Conservation (phyloP, 2,797 vertebrate genomes). For the Chelonia mydas region DNA sequence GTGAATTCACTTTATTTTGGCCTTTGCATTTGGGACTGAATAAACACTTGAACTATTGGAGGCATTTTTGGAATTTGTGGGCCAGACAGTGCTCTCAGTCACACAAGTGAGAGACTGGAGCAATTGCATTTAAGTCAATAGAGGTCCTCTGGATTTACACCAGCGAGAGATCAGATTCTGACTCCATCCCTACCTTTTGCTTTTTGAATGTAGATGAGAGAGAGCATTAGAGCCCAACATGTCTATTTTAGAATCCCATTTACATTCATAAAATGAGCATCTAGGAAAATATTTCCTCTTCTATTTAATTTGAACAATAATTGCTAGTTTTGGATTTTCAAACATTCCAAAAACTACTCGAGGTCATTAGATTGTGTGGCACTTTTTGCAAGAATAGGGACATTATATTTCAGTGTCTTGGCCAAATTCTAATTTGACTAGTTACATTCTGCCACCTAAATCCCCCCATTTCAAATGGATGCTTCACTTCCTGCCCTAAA, state of each 20-base stretch:
- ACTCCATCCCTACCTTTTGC: background rate
- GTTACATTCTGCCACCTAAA: background rate
- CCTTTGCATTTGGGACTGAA: slow-evolving; percentile 16
- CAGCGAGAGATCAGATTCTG: background rate
- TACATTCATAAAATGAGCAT: background rate
- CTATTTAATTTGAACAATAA: background rate
- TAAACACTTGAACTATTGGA: background rate
- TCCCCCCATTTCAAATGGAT: background rate
- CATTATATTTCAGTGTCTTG: background rate
- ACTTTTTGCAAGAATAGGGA: background rate
- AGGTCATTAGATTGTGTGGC: background rate
- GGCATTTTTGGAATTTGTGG: background rate
- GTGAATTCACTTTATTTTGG: slow-evolving; percentile 67
- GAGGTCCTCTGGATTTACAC: background rate
- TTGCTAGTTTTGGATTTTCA: background rate
- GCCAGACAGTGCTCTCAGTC: background rate
- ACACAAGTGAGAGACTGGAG: background rate
- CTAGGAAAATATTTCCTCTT: background rate
- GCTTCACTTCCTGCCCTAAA: background rate
- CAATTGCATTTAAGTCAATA: background rate
- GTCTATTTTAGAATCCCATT: background rate
- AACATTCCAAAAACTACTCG: background rate
- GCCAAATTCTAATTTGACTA: background rate
- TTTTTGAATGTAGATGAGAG: background rate
- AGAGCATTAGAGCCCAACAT: accelerated